Evolutionary conservation across 2,888 invertebrate species (phyloP).

Genomic region (Drosophila demipolita): DNA sequence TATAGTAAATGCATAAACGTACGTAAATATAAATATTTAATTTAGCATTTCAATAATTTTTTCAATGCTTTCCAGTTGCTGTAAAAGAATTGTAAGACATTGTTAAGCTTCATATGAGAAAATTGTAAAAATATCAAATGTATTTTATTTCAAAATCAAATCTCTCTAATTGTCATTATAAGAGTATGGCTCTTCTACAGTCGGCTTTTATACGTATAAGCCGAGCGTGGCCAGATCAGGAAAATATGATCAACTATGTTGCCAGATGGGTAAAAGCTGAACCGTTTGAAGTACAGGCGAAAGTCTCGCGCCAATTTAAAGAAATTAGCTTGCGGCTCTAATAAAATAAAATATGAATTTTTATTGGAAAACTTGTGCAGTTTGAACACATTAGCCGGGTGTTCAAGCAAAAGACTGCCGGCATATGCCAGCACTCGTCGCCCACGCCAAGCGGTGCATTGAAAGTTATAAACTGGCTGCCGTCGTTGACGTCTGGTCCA

Average conservation of each 20-base stretch:
- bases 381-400: conserved; percentile 11
- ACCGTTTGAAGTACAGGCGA: background rate
- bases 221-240: conserved; percentile 12
- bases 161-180: background rate
- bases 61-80: too few species aligned
- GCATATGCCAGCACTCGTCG: conserved; percentile 18
- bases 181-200: conserved; percentile 6
- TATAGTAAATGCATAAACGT: background rate
- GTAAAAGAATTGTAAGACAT: background rate
- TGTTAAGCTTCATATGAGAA: background rate
- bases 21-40: background rate
- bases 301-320: conserved; percentile 23
- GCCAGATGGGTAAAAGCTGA: background rate
- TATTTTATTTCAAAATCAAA: background rate
- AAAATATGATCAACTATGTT: background rate
- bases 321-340: background rate
- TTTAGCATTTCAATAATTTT: background rate
- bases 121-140: background rate
- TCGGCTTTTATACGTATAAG: background rate
- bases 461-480: conserved; percentile 50
- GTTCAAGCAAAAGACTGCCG: conserved; percentile 20
- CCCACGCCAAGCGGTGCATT: conserved; percentile 37
- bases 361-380: background rate
- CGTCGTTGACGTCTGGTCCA: conserved; percentile 26
- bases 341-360: conserved; percentile 4